Evolutionary conservation across 2,797 vertebrate genomes (phyloP).

Genomic region (Coracias cyanogaster): DNA sequence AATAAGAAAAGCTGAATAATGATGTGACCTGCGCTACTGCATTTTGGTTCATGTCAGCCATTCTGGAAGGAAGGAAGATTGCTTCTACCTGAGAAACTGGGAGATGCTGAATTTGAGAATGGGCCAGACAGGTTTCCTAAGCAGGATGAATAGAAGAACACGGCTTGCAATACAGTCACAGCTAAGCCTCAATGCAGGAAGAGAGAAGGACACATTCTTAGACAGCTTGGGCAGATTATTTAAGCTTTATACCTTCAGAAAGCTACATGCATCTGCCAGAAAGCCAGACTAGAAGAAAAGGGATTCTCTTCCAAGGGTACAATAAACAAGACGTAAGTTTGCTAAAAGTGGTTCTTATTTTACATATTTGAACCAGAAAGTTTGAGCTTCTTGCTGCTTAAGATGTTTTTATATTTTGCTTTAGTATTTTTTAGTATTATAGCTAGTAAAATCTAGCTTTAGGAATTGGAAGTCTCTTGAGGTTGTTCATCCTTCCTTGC

Average conservation of each 20-base stretch:
- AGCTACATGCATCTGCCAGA: not conserved
- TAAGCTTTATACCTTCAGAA: not conserved
- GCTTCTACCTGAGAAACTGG: not conserved
- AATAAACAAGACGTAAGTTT: not conserved
- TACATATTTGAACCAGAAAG: not conserved
- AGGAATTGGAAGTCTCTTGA: not conserved
- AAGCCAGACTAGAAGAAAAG: not conserved
- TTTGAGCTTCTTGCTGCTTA: not conserved
- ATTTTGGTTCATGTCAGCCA: not conserved
- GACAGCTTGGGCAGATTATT: not conserved
- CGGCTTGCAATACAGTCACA: not conserved
- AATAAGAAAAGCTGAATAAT: not conserved
- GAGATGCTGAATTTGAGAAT: not conserved
- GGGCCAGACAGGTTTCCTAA: not conserved
- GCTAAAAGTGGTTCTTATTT: not conserved
- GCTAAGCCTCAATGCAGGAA: not conserved
- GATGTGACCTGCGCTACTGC: not conserved
- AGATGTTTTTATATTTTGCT: not conserved
- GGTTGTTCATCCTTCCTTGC: not conserved
- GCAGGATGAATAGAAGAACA: not conserved
- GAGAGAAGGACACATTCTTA: not conserved
- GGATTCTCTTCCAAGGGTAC: not conserved
- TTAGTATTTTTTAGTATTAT: not conserved
- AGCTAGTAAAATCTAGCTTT: not conserved
- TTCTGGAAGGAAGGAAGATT: not conserved